These are phyloP conservation scores for Dipodomys ordii DNA, from an alignment of 2,113 vertebrate species.

Conservation along the genomic window DNA sequence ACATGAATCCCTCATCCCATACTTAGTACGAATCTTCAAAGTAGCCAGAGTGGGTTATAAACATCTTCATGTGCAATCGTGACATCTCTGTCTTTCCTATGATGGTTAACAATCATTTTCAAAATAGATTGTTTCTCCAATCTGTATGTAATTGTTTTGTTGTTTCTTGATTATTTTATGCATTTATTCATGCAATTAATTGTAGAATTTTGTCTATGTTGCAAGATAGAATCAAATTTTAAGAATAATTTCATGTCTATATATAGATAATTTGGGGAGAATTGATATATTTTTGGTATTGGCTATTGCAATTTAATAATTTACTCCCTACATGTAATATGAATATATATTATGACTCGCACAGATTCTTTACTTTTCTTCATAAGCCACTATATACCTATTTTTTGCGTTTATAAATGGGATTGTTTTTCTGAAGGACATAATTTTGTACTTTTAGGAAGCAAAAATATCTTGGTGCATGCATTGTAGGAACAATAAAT, in stretches of 20 bases:
- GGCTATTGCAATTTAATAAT: neutral
- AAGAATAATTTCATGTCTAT: neutral
- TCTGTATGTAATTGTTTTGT: neutral
- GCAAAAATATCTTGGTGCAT: neutral
- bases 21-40: too few relatives aligned
- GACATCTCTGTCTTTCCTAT: too few relatives aligned
- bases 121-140: too few relatives aligned
- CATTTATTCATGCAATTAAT: neutral
- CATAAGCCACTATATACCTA: neutral
- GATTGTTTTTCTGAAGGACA: too few relatives aligned
- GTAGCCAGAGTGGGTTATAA: too few relatives aligned
- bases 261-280: neutral
- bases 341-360: neutral
- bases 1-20: too few relatives aligned
- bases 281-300: neutral
- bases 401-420: neutral
- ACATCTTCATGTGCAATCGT: too few relatives aligned
- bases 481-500: too few relatives aligned
- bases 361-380: neutral
- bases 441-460: neutral
- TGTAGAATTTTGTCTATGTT: neutral
- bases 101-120: neutral
- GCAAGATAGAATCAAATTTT: neutral
- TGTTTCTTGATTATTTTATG: neutral
- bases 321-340: neutral